Evolutionary conservation across 2,888 invertebrate species (phyloP), one percentile per base, ranked within the genome.

Genomic region (Lysandra bellargus): DNA sequence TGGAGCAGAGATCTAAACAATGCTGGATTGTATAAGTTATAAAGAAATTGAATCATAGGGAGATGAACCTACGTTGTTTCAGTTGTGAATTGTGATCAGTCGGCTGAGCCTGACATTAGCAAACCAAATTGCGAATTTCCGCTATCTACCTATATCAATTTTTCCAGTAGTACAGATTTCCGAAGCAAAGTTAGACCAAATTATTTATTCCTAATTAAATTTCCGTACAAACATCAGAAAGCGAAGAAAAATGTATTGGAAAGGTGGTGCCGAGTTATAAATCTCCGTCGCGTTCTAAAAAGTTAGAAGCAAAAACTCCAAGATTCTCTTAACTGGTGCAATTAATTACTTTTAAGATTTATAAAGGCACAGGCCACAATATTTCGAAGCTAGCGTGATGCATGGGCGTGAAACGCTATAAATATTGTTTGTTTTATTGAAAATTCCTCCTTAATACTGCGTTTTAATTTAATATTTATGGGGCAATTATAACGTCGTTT

Each of bases 381-480:
- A 69, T 69, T 69, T 69, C 14, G 33, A 69, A 37, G 14, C 17
- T 69, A 37, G 14, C 64, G 33, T 69, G 33, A 69, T 37, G 33
- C 69, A 69, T 37, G 64, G 78, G 73, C 76, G 76, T 53, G 60
- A 73, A 78, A 73, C 49, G n/a, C 23, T 74, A n/a, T 49, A 74
- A 49, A 44, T 75, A 12, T 23, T 49, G 75, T 75, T 75, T 44
- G 49, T 75, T 75, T 49, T 75, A 75, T 49, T 75, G 49, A 44
- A 75, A 49, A 49, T 23, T 49, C n/a, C 23, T 49, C 44, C 49
- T 74, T 49, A 4, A 3, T 75, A 75, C 64, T 78, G 49, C 78
- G 80, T 78, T 69, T 79, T 80, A 80, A 80, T 81, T 79, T 80
- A 80, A 80, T 81, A 81, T 74, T 80, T 80, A 79, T 78, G 80